A percentile compares a stretch with the other conserved stretches of the same genome.
phyloP scores from a whole-genome alignment of 2,113 vertebrate genomes.

The Origma solitaria region DNA sequence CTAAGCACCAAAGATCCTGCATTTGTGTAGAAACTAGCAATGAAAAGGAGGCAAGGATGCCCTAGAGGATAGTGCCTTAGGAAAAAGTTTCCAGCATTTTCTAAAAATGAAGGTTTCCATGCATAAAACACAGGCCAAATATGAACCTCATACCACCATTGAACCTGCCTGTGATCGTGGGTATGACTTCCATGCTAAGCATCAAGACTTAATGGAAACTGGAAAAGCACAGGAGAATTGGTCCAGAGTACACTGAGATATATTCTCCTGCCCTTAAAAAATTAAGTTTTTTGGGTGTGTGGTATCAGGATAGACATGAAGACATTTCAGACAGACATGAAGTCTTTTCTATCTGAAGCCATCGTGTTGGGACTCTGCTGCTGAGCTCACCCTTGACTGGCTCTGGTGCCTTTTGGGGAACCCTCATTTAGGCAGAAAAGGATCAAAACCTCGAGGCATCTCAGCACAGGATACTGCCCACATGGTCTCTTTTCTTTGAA shows the following conservation, averaged over 20 bases:
- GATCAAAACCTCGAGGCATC: background rate
- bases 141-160: background rate
- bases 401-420: background rate
- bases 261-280: background rate
- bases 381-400: background rate
- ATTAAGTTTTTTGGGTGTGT: background rate
- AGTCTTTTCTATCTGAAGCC: background rate
- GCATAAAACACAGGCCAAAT: background rate
- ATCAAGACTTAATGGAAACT: background rate
- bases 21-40: slow-evolving; percentile 31
- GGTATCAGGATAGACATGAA: background rate
- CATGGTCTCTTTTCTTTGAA: background rate
- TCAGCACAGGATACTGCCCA: background rate
- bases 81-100: background rate
- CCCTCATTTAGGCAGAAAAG: background rate
- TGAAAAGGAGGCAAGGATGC: slow-evolving; percentile 29
- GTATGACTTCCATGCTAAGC: background rate
- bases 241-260: background rate
- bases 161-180: background rate
- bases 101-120: background rate
- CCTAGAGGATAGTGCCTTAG: background rate
- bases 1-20: slow-evolving; percentile 45
- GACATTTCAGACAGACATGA: background rate
- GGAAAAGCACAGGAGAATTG: background rate
- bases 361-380: background rate